These are phyloP conservation scores for Apis florea DNA, from an alignment of 1,140 invertebrate species.

Conservation along the genomic window DNA sequence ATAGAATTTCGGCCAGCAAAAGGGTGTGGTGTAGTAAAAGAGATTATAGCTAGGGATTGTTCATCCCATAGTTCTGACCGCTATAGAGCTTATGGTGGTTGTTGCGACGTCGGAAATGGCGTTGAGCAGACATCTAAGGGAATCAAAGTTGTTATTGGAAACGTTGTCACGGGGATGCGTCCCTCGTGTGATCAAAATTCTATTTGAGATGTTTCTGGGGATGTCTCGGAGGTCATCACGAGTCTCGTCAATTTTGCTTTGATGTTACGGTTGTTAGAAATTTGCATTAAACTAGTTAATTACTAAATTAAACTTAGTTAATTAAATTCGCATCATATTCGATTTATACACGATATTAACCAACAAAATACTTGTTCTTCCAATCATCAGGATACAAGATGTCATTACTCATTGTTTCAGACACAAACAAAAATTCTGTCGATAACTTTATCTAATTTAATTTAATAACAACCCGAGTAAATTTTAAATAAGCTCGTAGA, in stretches of 20 bases:
- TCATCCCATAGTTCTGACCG: constrained; percentile 21
- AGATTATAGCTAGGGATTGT: constrained; percentile 13
- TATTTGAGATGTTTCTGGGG: constrained; percentile 4
- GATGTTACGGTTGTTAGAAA: neutral
- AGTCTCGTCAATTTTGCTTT: neutral
- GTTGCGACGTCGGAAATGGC: constrained; percentile 48
- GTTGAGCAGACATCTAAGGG: constrained; percentile 26
- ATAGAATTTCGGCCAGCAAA: constrained; percentile 20
- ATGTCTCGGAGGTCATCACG: neutral
- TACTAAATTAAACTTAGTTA: neutral
- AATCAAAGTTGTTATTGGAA: constrained; percentile 28
- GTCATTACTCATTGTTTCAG: no score
- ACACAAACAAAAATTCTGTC: no score
- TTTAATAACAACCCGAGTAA: no score
- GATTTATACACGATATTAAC: no score
- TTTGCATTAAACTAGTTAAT: neutral
- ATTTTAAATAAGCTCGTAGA: no score
- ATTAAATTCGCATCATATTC: no score
- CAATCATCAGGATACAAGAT: no score
- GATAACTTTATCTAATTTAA: no score
- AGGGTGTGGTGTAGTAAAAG: no score
- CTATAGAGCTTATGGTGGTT: constrained; percentile 31
- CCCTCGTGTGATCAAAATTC: constrained; percentile 36
- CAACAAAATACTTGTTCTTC: no score
- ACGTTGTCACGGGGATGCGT: constrained; percentile 9